A percentile compares a stretch with the other conserved stretches of the same genome.
These are phyloP conservation scores for Sceloporus undulatus DNA, from an alignment of 2,113 vertebrate genomes.

Conservation along the genomic window DNA sequence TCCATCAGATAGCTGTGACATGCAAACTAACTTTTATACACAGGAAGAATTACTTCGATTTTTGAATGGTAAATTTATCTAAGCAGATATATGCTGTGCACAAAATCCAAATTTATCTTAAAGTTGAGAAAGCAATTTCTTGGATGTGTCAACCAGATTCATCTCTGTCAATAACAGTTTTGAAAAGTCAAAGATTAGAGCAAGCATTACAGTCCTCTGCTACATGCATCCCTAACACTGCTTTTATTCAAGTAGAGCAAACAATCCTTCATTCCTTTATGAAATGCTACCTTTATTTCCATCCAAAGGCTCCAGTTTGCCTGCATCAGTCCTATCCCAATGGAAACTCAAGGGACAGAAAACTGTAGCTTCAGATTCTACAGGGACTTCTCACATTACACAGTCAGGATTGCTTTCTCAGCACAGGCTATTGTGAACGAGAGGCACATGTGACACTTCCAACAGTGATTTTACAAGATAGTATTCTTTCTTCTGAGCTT, in stretches of 20 bases:
- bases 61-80: not conserved
- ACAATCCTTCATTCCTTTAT: slow-evolving; percentile 4
- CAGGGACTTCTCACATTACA: slow-evolving; percentile 60
- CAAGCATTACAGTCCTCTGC: slow-evolving; percentile 29
- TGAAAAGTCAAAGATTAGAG: not conserved
- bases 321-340: slow-evolving; percentile 49
- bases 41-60: not conserved
- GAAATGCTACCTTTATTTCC: slow-evolving; percentile 65
- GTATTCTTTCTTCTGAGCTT: slow-evolving; percentile 1
- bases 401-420: not conserved
- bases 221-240: slow-evolving; percentile 7
- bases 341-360: slow-evolving; percentile 50
- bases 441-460: not conserved
- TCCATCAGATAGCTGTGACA: not conserved
- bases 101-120: not conserved
- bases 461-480: not conserved
- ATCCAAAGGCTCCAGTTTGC: slow-evolving; percentile 58
- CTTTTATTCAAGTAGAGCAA: slow-evolving; percentile 35
- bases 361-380: slow-evolving; percentile 40
- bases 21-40: not conserved
- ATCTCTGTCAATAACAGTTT: not conserved
- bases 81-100: not conserved
- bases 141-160: not conserved
- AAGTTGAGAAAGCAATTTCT: slow-evolving; percentile 35
- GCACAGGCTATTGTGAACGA: slow-evolving; percentile 27